Evolutionary conservation across 2,888 invertebrate species (phyloP).

Genomic region (Rhaphigaster nebulosa): DNA sequence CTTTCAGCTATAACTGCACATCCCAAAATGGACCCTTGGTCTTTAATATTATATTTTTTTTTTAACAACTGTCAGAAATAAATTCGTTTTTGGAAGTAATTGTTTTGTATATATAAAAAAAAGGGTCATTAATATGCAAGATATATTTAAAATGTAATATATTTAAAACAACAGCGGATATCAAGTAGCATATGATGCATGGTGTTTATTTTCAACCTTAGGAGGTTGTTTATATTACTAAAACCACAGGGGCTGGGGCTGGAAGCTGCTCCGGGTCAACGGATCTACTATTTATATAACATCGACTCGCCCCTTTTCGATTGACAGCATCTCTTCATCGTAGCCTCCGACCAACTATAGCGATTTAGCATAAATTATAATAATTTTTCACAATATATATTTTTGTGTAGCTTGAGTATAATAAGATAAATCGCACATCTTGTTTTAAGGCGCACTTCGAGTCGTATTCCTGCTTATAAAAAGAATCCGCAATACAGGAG

Average conservation of each 20-base stretch:
- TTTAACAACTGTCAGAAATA: too few species aligned
- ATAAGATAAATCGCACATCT: too few species aligned
- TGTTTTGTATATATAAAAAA: too few species aligned
- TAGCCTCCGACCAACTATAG: neutral
- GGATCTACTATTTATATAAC: constrained; percentile 29
- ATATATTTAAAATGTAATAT: neutral
- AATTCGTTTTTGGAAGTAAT: too few species aligned
- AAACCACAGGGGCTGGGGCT: neutral
- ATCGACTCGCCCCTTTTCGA: constrained; percentile 3
- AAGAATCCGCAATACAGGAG: too few species aligned
- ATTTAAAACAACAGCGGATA: neutral
- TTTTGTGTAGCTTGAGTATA: neutral
- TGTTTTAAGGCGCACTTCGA: too few species aligned
- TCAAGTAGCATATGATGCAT: neutral
- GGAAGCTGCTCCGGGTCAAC: neutral
- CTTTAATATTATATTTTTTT: too few species aligned
- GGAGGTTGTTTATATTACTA: neutral
- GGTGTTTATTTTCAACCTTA: neutral
- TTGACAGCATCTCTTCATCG: neutral
- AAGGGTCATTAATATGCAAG: too few species aligned
- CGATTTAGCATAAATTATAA: neutral
- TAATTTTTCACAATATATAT: neutral
- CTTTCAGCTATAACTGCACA: too few species aligned
- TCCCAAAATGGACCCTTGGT: too few species aligned
- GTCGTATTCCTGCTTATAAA: too few species aligned